Base-by-base conservation (phyloP, 2,888 invertebrate species). In the Carpatolechia fugitivella region DNA sequence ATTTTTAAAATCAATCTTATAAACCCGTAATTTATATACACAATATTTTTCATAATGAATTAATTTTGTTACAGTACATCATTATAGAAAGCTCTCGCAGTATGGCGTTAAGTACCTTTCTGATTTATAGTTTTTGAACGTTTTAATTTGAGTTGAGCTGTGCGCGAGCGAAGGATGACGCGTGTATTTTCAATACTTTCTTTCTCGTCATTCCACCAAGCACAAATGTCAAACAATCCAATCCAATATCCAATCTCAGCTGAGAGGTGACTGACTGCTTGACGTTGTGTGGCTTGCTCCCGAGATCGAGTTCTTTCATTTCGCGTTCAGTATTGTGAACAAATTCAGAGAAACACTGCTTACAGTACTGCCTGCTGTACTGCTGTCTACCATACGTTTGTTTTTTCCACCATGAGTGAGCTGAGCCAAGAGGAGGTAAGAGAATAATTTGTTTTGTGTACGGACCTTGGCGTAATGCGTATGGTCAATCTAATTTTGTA, bases 361-460 rank as follows among this genome's bases (percentile, higher is more conserved):
- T 65, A 62, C 60, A 64, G 65, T 68, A 71, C 65, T 70, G 64
- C 65, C 63, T 65, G 62, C 60, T 64, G 65, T 68, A 71, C 65
- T 70, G 64, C 65, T 62, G 61, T 62, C 67, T 63, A 70, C 67
- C 66, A 69, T 67, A 62, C 62, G 69, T 70, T 69, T 63, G 74
- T 64, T 69, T 62, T 62, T 63, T 66, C 67, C 74, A 82, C 64
- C 66, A 96, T 96, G 95, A 95, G 95, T 90, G 96, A 97, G 92
- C 91, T 97, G 70, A 95, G 94, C 78, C 96, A 95, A 83, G 97
- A 97, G 89, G 97, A 97, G 94, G 97, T 95, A 90, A 93, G 93
- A 91, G 61, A 61, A 65, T 52, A 54, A 47, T 75, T 76, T 79
- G 76, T 79, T 81, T 80, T 80, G 79, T 82, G 77, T 77, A 82